A percentile compares a stretch with the other conserved stretches of the same genome.
Conservation (phyloP, 2,888 invertebrate genomes). For the Biston stratarius region DNA sequence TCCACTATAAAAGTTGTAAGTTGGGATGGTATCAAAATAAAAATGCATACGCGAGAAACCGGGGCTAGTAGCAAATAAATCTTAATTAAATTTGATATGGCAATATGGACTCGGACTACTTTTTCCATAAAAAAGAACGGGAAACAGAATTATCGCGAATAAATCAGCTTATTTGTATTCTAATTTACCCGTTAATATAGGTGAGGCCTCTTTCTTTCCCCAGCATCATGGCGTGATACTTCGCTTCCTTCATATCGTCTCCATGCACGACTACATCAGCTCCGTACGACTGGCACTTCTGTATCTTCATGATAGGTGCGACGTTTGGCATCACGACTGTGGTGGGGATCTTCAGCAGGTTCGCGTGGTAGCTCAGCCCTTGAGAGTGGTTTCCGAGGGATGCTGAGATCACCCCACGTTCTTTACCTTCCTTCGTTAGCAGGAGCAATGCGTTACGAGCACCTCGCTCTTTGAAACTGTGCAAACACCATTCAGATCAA, state of each 20-base stretch:
- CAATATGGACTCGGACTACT: too few species aligned
- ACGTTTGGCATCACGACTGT: slow-evolving; percentile 98
- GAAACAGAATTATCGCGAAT: too few species aligned
- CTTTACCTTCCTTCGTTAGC: slow-evolving; percentile 90
- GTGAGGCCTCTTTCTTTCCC: slow-evolving; percentile 89
- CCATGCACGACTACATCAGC: slow-evolving; percentile 95
- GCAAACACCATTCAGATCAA: not conserved
- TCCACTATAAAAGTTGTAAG: too few species aligned
- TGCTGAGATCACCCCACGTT: slow-evolving; percentile 95
- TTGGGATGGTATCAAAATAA: too few species aligned
- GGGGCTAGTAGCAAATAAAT: too few species aligned
- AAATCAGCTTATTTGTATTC: too few species aligned
- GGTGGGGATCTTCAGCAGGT: slow-evolving; percentile 88
- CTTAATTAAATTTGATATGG: too few species aligned
- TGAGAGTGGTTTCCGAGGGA: slow-evolving; percentile 98
- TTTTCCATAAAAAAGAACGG: too few species aligned
- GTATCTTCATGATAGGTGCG: slow-evolving; percentile 98
- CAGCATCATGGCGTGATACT: slow-evolving; percentile 91
- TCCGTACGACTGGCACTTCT: slow-evolving; percentile 93
- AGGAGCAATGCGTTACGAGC: slow-evolving; percentile 94
- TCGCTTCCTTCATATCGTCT: slow-evolving; percentile 94
- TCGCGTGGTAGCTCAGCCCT: slow-evolving; percentile 92
- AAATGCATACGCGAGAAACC: too few species aligned
- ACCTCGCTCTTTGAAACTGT: slow-evolving; percentile 97
- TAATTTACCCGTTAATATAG: slow-evolving; percentile 94